Percentiles rank a stretch among this genome's conserved stretches.
phyloP scores from a whole-genome alignment of 2,113 vertebrate species.

The Myrmecobius fasciatus region DNA sequence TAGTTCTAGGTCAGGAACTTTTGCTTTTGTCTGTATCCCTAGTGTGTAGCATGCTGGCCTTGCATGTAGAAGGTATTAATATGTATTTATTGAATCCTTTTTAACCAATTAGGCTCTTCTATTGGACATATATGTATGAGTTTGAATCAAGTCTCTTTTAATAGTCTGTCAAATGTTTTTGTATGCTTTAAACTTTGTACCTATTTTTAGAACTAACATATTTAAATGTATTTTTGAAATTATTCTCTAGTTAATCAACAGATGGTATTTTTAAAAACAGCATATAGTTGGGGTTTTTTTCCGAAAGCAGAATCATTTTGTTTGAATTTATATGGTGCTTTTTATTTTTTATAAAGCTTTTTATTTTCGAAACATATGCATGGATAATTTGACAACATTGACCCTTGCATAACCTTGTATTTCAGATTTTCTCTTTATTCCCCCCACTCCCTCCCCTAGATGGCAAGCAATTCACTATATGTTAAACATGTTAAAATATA shows the following conservation, averaged over 20 bases:
- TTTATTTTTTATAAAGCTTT: too few relatives aligned
- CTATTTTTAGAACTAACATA: neutral
- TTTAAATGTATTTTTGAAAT: neutral
- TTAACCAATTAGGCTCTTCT: neutral
- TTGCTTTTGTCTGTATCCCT: neutral
- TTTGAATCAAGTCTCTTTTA: neutral
- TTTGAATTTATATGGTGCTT: too few relatives aligned
- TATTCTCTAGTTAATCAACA: neutral
- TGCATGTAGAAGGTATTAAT: neutral
- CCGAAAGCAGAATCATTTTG: too few relatives aligned
- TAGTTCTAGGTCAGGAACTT: neutral
- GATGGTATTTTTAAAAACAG: constrained; percentile 18
- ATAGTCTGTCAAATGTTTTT: neutral
- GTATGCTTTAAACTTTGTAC: neutral
- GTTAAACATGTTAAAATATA: too few relatives aligned
- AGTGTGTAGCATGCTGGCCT: neutral
- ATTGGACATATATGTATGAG: neutral
- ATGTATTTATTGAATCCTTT: neutral
- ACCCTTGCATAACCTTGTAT: too few relatives aligned
- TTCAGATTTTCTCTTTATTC: too few relatives aligned
- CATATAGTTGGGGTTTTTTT: too few relatives aligned
- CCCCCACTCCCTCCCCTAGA: too few relatives aligned
- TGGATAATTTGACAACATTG: too few relatives aligned
- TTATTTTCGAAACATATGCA: too few relatives aligned
- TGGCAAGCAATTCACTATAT: too few relatives aligned